These are phyloP conservation scores for Rhadina sibilatrix DNA, from an alignment of 2,113 vertebrate species.

Conservation along the genomic window DNA sequence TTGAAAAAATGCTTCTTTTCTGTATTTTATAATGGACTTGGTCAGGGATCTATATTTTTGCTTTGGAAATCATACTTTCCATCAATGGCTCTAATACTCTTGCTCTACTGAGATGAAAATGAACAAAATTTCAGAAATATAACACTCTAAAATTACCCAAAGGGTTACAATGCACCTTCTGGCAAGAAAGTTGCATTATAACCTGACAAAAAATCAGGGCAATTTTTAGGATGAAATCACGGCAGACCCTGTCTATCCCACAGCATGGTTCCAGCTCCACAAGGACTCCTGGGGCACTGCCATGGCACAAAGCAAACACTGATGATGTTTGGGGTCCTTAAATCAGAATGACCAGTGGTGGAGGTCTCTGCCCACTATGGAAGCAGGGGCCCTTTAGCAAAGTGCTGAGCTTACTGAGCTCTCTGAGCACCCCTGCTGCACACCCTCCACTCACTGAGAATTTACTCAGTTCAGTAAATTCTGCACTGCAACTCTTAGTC, in stretches of 20 bases:
- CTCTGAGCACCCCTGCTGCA: background rate
- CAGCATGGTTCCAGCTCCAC: background rate
- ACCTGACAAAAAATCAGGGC: background rate
- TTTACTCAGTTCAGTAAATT: background rate
- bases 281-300: background rate
- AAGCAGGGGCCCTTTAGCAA: background rate
- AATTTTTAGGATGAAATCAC: background rate
- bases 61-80: background rate
- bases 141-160: background rate
- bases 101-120: background rate
- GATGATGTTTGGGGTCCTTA: accelerated
- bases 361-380: background rate
- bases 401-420: background rate
- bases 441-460: accelerated
- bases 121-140: background rate
- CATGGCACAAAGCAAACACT: background rate
- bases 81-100: background rate
- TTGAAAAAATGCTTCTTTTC: background rate
- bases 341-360: background rate
- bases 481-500: background rate
- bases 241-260: background rate
- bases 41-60: background rate
- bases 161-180: background rate
- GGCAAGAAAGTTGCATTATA: background rate
- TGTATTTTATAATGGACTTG: background rate